Evolutionary conservation across 2,113 vertebrate species (phyloP), one percentile per base, ranked within the genome.

Genomic region (Girardinichthys multiradiatus): DNA sequence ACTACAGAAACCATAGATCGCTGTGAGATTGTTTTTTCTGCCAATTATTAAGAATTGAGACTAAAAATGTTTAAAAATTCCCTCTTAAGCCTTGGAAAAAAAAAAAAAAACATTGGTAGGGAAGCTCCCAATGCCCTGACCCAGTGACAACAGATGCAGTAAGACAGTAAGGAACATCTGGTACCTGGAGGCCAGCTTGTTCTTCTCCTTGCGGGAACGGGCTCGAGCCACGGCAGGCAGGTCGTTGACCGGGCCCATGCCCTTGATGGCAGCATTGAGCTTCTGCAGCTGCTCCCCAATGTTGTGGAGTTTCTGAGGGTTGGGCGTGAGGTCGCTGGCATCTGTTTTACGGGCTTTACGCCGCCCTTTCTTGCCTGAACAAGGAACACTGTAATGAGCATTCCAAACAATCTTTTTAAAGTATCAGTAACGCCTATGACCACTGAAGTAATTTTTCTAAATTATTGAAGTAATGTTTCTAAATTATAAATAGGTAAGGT

Each of bases 231-330:
- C 87, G 3, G 92, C 90, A 0, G 94, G 92, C 59, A 94, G 91
- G 33, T 94, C 90, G 62, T 91, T 93, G 79, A 94, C 93, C 0
- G 93, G 92, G 13, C 91, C 89, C 91, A 94, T 93, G 62, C 93
- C 91, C 28, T 93, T 91, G 66, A 94, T 94, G 81, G 92, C 92
- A 1, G 89, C 85, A 70, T 94, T 93, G 39, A 94, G 92, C 77
- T 94, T 93, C 86, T 93, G 91, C 57, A 94, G 90, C 85, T 94
- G 92, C 85, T 94, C 91, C 0, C 94, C 94, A 33, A 94, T 94
- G 90, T 84, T 93, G 78, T 91, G 90, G 30, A 94, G 91, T 79
- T 94, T 94, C 85, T 92, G 91, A 0, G 94, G 94, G 89, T 94
- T 94, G 0, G 94, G 94, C 0, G 94, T 94, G 79, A 94, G 77